phyloP scores from a whole-genome alignment of 2,113 vertebrate species.

The Ciconia stormi region DNA sequence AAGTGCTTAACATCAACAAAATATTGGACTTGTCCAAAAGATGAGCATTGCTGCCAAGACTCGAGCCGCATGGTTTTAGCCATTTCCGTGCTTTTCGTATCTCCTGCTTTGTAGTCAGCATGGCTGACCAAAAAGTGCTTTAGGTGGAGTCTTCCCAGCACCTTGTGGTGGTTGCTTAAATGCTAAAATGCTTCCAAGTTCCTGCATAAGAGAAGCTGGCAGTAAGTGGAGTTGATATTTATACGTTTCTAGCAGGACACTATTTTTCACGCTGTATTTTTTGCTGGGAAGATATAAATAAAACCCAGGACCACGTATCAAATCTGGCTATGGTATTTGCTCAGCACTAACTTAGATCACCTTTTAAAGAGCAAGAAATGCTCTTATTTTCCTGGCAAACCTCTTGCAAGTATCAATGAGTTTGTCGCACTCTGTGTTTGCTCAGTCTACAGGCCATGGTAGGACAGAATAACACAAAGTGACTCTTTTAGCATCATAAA shows the following conservation, averaged over 20 bases:
- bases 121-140: background rate
- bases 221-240: background rate
- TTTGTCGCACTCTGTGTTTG: background rate
- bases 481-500: background rate
- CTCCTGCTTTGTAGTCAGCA: background rate
- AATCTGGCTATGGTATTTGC: background rate
- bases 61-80: fast-evolving
- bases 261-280: fast-evolving
- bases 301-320: background rate
- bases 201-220: background rate
- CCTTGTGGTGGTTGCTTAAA: background rate
- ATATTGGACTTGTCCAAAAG: fast-evolving
- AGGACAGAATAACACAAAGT: background rate
- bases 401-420: background rate
- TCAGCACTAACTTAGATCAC: background rate
- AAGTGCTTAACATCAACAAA: background rate
- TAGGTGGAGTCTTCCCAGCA: background rate
- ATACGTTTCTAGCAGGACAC: background rate
- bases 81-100: background rate
- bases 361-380: background rate
- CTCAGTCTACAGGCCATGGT: background rate
- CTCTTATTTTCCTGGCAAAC: background rate
- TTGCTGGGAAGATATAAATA: background rate
- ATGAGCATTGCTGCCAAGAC: background rate
- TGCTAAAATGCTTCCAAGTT: background rate